Base-by-base conservation (phyloP, 2,797 vertebrate species). In the Semotilus atromaculatus region DNA sequence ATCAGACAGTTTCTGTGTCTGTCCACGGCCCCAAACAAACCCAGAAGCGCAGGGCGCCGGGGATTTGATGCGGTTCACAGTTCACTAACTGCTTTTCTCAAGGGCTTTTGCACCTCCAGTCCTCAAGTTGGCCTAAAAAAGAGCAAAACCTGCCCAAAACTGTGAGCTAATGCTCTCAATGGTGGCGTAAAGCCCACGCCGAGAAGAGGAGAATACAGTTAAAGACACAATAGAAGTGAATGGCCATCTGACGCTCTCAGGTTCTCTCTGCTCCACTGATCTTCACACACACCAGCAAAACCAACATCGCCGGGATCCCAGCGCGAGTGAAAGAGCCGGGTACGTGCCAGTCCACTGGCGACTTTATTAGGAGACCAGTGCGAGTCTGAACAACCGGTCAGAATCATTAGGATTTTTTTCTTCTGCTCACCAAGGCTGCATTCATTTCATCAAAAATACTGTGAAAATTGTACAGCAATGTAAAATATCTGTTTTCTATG, bases 51-150 rank as follows among this genome's bases (percentile, higher is more conserved):
- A 6, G 34, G 91, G 51, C 71, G 84, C 26, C 38, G 91, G 93
- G 94, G 95, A 96, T 96, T 95, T 94, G 94, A 95, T 91, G 90
- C 94, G 94, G 93, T 95, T 96, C 95, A 95, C 95, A 95, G 94
- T 93, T 93, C 91, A 88, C 94, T 95, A 94, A 92, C 92, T 93
- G 81, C 90, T 88, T 89, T 89, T 86, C 86, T 80, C 80, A 92
- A 91, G 91, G 81, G 86, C 81, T 88, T 94, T 94, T 94, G 91
- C 93, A 90, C 89, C 86, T 90, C 91, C 86, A 92, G 90, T 91
- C 94, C 94, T 94, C 92, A 91, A 93, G 91, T 91, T 91, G 91
- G 91, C 90, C 67, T 90, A 94, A 93, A 93, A 48, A 90, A 91
- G 91, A 93, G 93, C 89, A 89, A 92, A 92, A 92, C 91, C 93